Evolutionary conservation across 2,113 vertebrate species (phyloP), one percentile per base, ranked within the genome.

Genomic region (Sylvietta virens): DNA sequence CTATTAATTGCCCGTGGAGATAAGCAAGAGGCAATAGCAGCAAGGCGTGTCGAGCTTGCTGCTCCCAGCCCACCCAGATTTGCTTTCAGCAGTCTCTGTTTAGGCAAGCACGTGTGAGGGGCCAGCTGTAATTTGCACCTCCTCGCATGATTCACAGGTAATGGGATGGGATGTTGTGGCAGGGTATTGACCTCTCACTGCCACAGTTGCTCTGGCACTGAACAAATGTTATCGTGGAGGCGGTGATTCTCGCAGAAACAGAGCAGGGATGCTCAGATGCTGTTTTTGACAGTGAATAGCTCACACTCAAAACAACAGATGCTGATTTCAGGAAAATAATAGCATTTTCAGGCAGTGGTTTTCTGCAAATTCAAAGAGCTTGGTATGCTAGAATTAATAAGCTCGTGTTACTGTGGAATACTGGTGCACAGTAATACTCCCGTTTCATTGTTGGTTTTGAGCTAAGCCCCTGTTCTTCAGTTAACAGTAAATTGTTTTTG

Each of bases 301-400:
- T 93, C 76, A 74, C 48, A 19, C 76, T 86, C 90, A 94, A 96
- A 94, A 92, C 80, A 96, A 93, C 94, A 96, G 96, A 96, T 96
- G 95, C 92, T 86, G 93, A 91, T 96, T 95, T 96, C 94, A 93
- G 76, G 91, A 88, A 92, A 96, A 94, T 93, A 96, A 96, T 69
- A 88, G 64, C 88, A 56, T 86, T 96, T 93, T 53, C 79, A 93
- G 85, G 88, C 84, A 82, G 39, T 33, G 81, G 12, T 81, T 95
- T 92, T 88, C 81, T 83, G 80, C 67, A 84, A 57, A 78, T 95
- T 90, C 72, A 48, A 65, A 88, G 67, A 86, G 72, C 72, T 90
- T 56, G 82, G 65, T 57, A 67, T 76, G 69, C 72, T 48, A 33
- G 72, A 88, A 90, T 94, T 92, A 90, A 78, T 94, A 88, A 88